Conservation (phyloP, 2,113 vertebrate genomes). For the Propithecus coquereli region DNA sequence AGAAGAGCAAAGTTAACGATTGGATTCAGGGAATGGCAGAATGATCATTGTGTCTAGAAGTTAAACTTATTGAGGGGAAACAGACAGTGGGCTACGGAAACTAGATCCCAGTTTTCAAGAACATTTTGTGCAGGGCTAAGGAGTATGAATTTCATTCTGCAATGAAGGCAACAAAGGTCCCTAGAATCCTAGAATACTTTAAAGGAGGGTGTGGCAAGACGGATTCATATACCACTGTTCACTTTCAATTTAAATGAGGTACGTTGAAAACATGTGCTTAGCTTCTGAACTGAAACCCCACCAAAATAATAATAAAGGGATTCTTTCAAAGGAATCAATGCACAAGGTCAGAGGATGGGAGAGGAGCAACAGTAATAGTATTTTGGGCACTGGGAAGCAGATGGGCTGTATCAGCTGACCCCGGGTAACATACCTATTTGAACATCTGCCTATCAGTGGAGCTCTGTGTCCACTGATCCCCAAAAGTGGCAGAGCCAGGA, state of each 20-base stretch:
- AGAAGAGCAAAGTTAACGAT: neutral
- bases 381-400: neutral
- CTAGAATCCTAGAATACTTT: neutral
- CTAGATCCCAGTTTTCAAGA: neutral
- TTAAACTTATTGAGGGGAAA: neutral
- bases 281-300: neutral
- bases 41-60: neutral
- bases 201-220: neutral
- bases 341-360: neutral
- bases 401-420: neutral
- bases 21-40: neutral
- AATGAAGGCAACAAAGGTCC: neutral
- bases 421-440: neutral
- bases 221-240: neutral
- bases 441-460: neutral
- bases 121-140: neutral
- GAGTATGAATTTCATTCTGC: neutral
- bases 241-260: neutral
- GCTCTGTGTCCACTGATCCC: no score
- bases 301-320: neutral
- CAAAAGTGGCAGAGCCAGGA: neutral
- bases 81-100: neutral
- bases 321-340: neutral
- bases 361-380: neutral
- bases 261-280: neutral